Percentiles rank a stretch among this genome's conserved stretches.
Evolutionary conservation across 2,113 vertebrate genomes (phyloP).

Genomic region (Rallus limicola): DNA sequence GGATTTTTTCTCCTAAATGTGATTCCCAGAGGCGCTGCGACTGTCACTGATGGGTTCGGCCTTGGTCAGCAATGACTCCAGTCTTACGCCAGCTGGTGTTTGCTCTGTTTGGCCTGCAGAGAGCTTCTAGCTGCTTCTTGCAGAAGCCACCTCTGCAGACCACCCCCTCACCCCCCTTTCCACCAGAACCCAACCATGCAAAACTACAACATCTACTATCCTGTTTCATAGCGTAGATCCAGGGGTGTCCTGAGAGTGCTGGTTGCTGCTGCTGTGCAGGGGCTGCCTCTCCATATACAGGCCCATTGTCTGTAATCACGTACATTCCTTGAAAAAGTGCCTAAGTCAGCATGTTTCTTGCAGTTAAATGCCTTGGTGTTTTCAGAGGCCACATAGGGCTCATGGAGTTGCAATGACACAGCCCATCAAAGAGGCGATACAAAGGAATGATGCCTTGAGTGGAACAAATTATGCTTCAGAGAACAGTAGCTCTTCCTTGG

Average conservation of each 20-base stretch:
- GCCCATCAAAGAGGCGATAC: background rate
- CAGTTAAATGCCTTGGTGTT: background rate
- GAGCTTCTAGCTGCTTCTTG: no score
- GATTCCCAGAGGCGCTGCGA: no score
- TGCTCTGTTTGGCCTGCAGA: no score
- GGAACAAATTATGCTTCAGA: background rate
- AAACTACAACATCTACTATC: background rate
- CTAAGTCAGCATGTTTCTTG: background rate
- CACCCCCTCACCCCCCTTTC: no score
- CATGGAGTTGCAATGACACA: background rate
- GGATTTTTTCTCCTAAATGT: no score
- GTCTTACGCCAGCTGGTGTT: no score
- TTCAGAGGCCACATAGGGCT: rapidly evolving
- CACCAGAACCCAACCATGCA: no score
- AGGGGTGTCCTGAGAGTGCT: background rate
- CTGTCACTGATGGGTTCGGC: no score
- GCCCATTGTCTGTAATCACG: rapidly evolving
- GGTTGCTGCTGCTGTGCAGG: background rate
- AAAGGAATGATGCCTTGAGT: background rate
- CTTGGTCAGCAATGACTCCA: no score
- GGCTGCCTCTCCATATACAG: background rate
- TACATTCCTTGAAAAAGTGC: background rate
- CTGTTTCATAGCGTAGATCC: background rate
- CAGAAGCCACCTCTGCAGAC: no score
- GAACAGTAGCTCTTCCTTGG: background rate